phyloP scores from a whole-genome alignment of 2,113 vertebrate species.

The Halichoerus grypus region DNA sequence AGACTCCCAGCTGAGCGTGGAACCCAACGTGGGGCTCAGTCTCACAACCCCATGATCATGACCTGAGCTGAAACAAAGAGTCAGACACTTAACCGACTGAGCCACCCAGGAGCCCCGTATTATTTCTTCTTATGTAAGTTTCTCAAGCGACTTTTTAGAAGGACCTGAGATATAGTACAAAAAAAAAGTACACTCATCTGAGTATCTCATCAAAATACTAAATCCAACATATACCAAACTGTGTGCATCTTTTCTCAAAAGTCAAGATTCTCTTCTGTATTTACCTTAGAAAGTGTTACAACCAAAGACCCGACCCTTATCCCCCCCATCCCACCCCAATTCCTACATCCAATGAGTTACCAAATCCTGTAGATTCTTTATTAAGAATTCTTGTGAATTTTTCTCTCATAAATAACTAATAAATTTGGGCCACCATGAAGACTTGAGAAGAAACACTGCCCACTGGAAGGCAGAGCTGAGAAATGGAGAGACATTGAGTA shows the following conservation, averaged over 20 bases:
- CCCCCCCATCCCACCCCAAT: neutral
- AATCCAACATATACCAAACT: neutral
- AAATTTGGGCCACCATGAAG: neutral
- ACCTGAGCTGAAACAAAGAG: neutral
- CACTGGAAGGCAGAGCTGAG: neutral
- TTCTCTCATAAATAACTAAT: neutral
- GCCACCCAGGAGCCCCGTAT: neutral
- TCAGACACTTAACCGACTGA: neutral
- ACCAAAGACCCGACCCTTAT: neutral
- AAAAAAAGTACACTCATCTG: neutral
- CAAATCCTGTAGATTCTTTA: neutral
- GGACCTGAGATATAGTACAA: neutral
- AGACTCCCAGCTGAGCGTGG: neutral
- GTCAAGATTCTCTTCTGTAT: neutral
- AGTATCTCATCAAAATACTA: neutral
- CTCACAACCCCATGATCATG: neutral
- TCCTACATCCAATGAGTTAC: neutral
- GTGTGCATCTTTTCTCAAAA: neutral
- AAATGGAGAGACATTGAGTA: neutral
- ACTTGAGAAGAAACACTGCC: neutral
- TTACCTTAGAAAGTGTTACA: neutral
- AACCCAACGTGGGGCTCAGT: neutral
- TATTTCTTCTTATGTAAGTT: neutral
- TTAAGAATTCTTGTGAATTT: neutral
- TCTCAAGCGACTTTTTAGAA: conserved; percentile 12